A percentile compares a stretch with the other conserved stretches of the same genome.
Evolutionary conservation across 2,888 invertebrate species (phyloP).

Genomic region (Ellobium chinense): DNA sequence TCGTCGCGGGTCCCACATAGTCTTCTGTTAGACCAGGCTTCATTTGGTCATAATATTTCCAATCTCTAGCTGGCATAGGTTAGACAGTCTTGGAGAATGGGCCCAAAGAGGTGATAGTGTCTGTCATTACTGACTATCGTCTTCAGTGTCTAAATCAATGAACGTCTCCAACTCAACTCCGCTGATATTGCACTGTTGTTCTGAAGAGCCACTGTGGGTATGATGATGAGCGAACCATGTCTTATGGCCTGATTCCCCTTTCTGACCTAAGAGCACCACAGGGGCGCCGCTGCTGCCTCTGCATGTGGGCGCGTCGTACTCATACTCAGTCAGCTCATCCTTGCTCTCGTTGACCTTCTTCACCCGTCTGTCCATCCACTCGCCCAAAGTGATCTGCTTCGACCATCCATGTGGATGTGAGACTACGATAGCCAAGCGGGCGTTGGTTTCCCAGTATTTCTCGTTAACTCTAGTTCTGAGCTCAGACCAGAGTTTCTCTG

Average conservation of each 20-base stretch:
- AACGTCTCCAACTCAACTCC: neutral
- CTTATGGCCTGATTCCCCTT: neutral
- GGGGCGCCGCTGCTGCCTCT: slow-evolving; percentile 18
- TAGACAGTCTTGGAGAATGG: too few relatives aligned
- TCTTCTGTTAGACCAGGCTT: too few relatives aligned
- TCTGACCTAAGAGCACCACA: slow-evolving; percentile 14
- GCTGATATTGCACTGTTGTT: neutral
- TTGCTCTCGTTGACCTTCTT: neutral
- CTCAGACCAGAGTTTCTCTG: neutral
- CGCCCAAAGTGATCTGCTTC: slow-evolving; percentile 10
- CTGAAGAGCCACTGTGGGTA: neutral
- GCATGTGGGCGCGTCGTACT: neutral
- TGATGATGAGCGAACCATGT: slow-evolving; percentile 1
- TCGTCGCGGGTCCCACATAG: too few relatives aligned
- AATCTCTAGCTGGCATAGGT: too few relatives aligned
- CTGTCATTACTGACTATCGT: too few relatives aligned
- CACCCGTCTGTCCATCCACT: neutral
- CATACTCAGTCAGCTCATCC: neutral
- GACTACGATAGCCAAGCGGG: neutral
- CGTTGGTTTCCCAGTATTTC: slow-evolving; percentile 5
- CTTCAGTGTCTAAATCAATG: neutral
- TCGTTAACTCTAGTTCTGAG: neutral
- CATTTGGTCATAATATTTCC: too few relatives aligned
- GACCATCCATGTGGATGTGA: slow-evolving; percentile 24
- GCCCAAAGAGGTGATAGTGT: too few relatives aligned